phyloP scores from a whole-genome alignment of 2,113 vertebrate genomes.

The Tautogolabrus adspersus region DNA sequence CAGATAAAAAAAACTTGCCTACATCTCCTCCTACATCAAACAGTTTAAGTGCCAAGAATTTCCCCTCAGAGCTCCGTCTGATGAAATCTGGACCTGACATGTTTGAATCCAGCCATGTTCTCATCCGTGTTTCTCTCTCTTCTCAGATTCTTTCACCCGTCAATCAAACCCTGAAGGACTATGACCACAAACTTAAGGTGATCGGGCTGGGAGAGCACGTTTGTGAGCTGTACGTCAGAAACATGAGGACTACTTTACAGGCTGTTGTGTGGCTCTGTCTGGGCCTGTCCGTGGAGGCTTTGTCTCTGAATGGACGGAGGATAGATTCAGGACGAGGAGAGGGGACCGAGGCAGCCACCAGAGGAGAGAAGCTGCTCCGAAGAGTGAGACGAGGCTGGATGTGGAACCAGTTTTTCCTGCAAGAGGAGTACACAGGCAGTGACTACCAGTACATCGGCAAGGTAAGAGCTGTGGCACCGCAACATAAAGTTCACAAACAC shows the following conservation, averaged over 20 bases:
- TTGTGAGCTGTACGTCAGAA: constrained; percentile 26
- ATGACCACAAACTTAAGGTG: constrained; percentile 54
- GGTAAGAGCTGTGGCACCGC: constrained; percentile 80
- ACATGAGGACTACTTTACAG: constrained; percentile 89
- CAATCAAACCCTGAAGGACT: constrained; percentile 56
- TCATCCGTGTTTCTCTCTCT: constrained; percentile 20
- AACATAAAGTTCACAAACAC: background rate
- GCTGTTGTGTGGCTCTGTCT: constrained; percentile 86
- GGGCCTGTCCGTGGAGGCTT: constrained; percentile 79
- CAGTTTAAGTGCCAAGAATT: background rate
- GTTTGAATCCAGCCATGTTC: background rate
- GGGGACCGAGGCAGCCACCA: constrained; percentile 1
- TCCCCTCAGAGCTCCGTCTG: background rate
- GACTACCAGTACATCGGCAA: constrained; percentile 97
- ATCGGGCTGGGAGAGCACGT: constrained; percentile 66
- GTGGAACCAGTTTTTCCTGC: constrained; percentile 98
- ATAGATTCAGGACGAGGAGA: background rate
- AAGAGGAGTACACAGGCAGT: constrained; percentile 94
- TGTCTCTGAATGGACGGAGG: constrained; percentile 64
- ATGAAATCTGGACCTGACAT: background rate
- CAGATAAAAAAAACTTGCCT: background rate
- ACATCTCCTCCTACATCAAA: background rate
- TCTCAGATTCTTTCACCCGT: constrained; percentile 41
- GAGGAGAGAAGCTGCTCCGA: constrained; percentile 75
- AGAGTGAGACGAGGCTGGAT: constrained; percentile 95